phyloP scores from a whole-genome alignment of 2,113 vertebrate genomes.

The Noturus placidus region DNA sequence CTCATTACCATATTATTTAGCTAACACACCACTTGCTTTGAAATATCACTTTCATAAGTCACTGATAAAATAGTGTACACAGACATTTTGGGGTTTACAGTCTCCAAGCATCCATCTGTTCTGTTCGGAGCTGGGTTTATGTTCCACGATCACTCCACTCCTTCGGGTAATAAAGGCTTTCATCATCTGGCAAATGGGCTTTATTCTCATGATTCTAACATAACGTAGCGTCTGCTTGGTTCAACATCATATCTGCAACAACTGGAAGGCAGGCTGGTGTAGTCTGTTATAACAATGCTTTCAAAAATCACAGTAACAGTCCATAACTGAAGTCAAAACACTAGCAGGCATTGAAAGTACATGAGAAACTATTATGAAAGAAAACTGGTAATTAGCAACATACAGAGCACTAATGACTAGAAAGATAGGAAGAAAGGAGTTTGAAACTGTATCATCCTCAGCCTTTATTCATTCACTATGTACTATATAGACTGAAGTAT shows the following conservation, averaged over 20 bases:
- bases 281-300: background rate
- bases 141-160: slow-evolving; percentile 74
- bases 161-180: slow-evolving; percentile 75
- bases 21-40: slow-evolving; percentile 73
- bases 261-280: background rate
- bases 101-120: slow-evolving; percentile 79
- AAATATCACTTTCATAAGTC: slow-evolving; percentile 81
- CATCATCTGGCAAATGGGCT: slow-evolving; percentile 52
- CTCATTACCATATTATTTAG: slow-evolving; percentile 77
- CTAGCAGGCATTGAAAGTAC: background rate
- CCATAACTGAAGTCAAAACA: background rate
- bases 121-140: slow-evolving; percentile 71
- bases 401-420: background rate
- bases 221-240: background rate
- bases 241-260: slow-evolving; percentile 2
- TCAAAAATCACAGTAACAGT: background rate
- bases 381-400: background rate
- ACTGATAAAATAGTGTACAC: slow-evolving; percentile 70
- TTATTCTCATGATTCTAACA: slow-evolving; percentile 16
- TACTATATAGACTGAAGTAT: background rate
- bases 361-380: background rate
- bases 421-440: background rate
- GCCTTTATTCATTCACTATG: background rate
- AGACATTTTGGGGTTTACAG: slow-evolving; percentile 78
- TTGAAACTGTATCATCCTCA: background rate